These are phyloP conservation scores for Pangasius mekongensis DNA, from an alignment of 2,797 vertebrate genomes.

Conservation along the genomic window DNA sequence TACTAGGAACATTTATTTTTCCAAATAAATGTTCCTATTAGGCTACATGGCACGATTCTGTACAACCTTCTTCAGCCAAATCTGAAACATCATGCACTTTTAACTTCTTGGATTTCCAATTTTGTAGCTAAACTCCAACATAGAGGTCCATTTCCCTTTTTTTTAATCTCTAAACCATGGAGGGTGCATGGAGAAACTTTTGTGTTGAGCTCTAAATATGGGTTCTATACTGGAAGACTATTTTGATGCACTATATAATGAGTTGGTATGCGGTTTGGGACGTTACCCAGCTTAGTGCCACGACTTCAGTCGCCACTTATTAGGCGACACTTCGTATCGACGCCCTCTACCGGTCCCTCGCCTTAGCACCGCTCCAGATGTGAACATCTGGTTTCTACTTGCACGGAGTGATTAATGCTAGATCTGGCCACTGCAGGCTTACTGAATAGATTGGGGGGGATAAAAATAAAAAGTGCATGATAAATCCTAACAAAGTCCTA, in stretches of 20 bases:
- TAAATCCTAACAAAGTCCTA: neutral
- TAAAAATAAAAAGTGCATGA: neutral
- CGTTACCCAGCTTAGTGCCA: slow-evolving; percentile 55
- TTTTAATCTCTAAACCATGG: neutral
- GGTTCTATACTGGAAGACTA: neutral
- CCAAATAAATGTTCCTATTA: neutral
- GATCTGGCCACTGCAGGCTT: neutral
- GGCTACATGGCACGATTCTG: neutral
- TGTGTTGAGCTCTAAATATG: neutral
- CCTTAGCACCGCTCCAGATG: slow-evolving; percentile 68
- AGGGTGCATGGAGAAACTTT: neutral
- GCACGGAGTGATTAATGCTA: neutral
- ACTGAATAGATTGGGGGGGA: neutral
- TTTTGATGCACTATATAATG: slow-evolving; percentile 21
- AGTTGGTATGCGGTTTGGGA: slow-evolving; percentile 25
- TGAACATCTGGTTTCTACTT: slow-evolving; percentile 71
- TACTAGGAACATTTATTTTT: neutral
- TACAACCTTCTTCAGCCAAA: neutral
- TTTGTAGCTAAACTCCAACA: neutral
- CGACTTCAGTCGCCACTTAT: slow-evolving; percentile 54
- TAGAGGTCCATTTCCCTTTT: neutral
- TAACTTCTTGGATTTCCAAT: neutral
- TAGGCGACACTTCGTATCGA: slow-evolving; percentile 36
- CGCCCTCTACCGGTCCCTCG: slow-evolving; percentile 65
- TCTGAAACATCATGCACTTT: neutral